Evolutionary conservation across 2,113 vertebrate genomes (phyloP), one percentile per base, ranked within the genome.

Genomic region (Campylomormyrus tamandua): DNA sequence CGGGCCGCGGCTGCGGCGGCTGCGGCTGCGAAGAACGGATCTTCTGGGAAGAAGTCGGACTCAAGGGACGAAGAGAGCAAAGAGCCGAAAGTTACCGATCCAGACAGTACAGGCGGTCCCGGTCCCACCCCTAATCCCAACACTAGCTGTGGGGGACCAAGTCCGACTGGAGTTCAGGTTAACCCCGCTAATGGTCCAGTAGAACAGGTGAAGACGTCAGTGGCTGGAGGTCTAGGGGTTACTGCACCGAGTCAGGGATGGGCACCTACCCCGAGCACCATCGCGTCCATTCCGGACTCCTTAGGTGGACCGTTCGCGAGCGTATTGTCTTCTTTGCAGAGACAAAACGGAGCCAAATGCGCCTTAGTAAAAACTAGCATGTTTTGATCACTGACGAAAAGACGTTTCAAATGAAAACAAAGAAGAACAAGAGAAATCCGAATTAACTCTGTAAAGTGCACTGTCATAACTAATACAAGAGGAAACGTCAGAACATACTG

Each of bases 341-440:
- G 98, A 98, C 98, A 98, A 96, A 97, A 97, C 94, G 97, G 97
- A 95, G 96, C 97, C 96, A 99, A 99, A 97, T 96, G 97, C 92
- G 96, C 97, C 91, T 95, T 98, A 94, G 97, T 99, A 94, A 98
- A 99, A 95, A 97, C 96, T 95, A 96, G 97, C 95, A 99, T 99
- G 97, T 99, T 98, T 96, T 98, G 97, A 97, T 95, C 92, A 84
- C 2, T 46, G 86, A 87, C 27, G 85, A 45, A 89, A 50, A 88
- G 85, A 88, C 84, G 50, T 70, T 70, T 31, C 9, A 31, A 70
- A 70, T 27, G n/a, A 13, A 52, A 31, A 31, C 27, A 70, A 56
- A 56, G 19, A 21, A 56, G 19, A 56, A 52, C 48, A 50, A 50
- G 2, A 88, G 50, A 35, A 10, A n/a, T 24, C 42, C 49, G 15